phyloP scores from a whole-genome alignment of 2,888 invertebrate genomes.

The Synergus laeviventris region DNA sequence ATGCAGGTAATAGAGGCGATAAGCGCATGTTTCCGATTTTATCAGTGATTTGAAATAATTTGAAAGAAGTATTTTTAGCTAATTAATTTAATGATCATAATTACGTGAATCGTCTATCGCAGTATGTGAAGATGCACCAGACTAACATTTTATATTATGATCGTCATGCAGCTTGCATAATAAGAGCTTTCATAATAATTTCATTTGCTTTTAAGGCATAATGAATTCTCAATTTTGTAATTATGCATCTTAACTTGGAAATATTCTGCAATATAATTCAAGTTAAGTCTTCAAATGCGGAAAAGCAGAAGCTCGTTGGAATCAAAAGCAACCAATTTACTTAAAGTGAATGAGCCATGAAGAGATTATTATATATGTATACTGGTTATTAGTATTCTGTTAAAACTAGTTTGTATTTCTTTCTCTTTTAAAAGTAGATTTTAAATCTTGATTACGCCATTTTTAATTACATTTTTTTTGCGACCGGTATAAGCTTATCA shows the following conservation, averaged over 20 bases:
- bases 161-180: not conserved
- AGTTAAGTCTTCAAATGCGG: not conserved
- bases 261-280: not conserved
- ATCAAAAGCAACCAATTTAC: constrained; percentile 12
- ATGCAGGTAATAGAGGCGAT: constrained; percentile 3
- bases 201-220: not conserved
- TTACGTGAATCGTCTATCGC: constrained; percentile 6
- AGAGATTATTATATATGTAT: not conserved
- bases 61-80: constrained; percentile 13
- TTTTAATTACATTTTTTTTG: not conserved
- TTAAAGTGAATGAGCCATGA: constrained; percentile 8
- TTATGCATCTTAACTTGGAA: not conserved
- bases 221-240: not conserved
- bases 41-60: not conserved
- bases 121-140: constrained; percentile 4
- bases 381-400: not conserved
- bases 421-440: not conserved
- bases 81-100: constrained; percentile 34
- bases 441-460: not conserved
- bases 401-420: not conserved
- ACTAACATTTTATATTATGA: not conserved
- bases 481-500: no score
- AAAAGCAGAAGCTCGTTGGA: constrained; percentile 12
- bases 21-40: constrained; percentile 22
- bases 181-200: not conserved